phyloP scores from a whole-genome alignment of 2,113 vertebrate species.

The Phyllopteryx taeniolatus region DNA sequence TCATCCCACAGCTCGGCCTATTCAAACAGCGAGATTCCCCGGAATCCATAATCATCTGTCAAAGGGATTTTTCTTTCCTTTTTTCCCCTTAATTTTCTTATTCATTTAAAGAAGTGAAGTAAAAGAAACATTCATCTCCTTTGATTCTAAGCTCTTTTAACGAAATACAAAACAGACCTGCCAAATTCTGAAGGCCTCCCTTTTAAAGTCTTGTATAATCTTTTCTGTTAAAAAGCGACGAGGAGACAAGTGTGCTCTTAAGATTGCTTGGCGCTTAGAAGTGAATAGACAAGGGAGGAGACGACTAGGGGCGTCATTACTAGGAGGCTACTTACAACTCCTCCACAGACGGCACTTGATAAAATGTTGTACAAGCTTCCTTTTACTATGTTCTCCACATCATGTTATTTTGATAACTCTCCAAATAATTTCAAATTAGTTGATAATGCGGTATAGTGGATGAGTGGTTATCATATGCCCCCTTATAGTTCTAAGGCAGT shows the following conservation, averaged over 20 bases:
- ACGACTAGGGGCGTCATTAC: constrained; percentile 56
- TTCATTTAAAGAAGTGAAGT: constrained; percentile 65
- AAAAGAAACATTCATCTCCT: constrained; percentile 55
- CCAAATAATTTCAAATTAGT: constrained; percentile 7
- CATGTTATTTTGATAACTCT: constrained; percentile 1
- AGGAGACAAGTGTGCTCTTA: constrained; percentile 64
- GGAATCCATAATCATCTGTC: constrained; percentile 71
- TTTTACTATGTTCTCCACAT: constrained; percentile 30
- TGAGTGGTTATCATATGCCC: not conserved
- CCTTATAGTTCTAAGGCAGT: too few relatives aligned
- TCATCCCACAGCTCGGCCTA: constrained; percentile 60
- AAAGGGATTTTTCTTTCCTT: constrained; percentile 47
- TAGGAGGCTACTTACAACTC: constrained; percentile 67
- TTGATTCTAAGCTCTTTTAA: constrained; percentile 49
- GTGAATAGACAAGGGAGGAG: constrained; percentile 23
- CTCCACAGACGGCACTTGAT: constrained; percentile 67
- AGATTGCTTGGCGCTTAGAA: constrained; percentile 35
- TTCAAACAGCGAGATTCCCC: constrained; percentile 61
- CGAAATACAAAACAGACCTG: constrained; percentile 63
- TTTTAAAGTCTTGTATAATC: constrained; percentile 59
- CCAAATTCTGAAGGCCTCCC: constrained; percentile 57
- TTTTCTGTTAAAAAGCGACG: constrained; percentile 61
- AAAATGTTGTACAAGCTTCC: constrained; percentile 66
- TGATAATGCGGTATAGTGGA: not conserved
- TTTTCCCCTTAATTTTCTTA: constrained; percentile 54